Percentiles rank a stretch among this genome's conserved stretches.
These are phyloP conservation scores for Mergus octosetaceus DNA, from an alignment of 2,797 vertebrate genomes.

Conservation along the genomic window DNA sequence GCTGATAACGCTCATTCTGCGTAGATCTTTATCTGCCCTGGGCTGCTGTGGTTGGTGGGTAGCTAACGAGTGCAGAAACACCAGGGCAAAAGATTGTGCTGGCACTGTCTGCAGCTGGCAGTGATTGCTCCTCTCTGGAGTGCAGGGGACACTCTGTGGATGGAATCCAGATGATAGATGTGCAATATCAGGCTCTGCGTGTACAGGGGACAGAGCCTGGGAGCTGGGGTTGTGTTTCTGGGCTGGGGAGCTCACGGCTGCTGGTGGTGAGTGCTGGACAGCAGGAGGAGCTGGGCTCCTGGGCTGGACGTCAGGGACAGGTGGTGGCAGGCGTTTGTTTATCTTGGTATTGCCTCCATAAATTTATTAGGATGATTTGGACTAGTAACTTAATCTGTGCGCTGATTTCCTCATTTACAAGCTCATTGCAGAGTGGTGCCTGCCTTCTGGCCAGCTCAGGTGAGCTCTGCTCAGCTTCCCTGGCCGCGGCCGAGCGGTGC, in stretches of 20 bases:
- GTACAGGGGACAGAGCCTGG: neutral
- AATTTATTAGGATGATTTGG: neutral
- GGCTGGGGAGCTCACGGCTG: neutral
- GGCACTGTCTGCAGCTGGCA: neutral
- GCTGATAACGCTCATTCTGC: neutral
- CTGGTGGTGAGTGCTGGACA: neutral
- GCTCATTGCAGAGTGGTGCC: neutral
- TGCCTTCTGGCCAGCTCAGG: neutral
- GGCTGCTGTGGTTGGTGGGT: neutral
- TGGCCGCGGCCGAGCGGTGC: neutral
- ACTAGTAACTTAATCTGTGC: neutral
- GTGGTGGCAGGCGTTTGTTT: neutral
- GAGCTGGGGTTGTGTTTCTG: neutral
- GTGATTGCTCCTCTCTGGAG: neutral
- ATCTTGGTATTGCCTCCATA: neutral
- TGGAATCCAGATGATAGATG: neutral
- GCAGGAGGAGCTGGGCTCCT: neutral
- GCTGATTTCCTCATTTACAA: neutral
- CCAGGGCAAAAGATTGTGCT: neutral
- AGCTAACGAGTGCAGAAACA: neutral
- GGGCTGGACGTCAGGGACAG: neutral
- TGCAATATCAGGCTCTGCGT: neutral
- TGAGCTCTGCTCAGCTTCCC: neutral
- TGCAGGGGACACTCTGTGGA: neutral
- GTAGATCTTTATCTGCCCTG: neutral